Evolutionary conservation across 1,140 invertebrate genomes (phyloP).

Genomic region (Drosophila nebulosa): DNA sequence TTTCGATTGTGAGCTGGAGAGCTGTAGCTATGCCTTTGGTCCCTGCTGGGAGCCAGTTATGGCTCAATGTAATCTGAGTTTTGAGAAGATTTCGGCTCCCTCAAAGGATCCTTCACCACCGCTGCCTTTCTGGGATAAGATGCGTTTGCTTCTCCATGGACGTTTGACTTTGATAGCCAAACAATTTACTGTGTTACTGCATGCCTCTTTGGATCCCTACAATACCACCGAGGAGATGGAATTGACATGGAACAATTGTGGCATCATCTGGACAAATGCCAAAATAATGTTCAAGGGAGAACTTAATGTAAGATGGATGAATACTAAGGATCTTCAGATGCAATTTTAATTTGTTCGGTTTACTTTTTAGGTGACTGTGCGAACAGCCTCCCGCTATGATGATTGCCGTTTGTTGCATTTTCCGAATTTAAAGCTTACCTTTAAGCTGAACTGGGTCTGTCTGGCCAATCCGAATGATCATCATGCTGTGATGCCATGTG

Average conservation of each 20-base stretch:
- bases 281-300: constrained; percentile 93
- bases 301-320: constrained; percentile 83
- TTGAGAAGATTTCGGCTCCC: constrained; percentile 91
- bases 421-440: constrained; percentile 91
- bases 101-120: constrained; percentile 96
- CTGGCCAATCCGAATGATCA: constrained; percentile 97
- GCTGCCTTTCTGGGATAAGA: constrained; percentile 98
- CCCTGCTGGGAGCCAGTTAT: constrained; percentile 99
- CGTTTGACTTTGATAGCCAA: constrained; percentile 92
- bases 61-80: constrained; percentile 96
- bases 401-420: constrained; percentile 96
- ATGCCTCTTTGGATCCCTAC: constrained; percentile 98
- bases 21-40: constrained; percentile 95
- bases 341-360: too few species aligned
- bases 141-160: constrained; percentile 95
- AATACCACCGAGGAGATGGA: constrained; percentile 99
- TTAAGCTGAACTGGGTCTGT: constrained; percentile 95
- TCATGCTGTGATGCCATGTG: constrained; percentile 97
- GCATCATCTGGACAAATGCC: constrained; percentile 97
- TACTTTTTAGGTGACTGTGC: constrained; percentile 86
- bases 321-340: too few species aligned
- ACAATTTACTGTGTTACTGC: constrained; percentile 93
- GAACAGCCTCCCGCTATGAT: constrained; percentile 99
- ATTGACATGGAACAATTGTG: constrained; percentile 94
- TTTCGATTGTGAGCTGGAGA: constrained; percentile 95